A percentile compares a stretch with the other conserved stretches of the same genome.
Evolutionary conservation across 2,888 invertebrate species (phyloP).

Genomic region (Nemotelus nigrinus): DNA sequence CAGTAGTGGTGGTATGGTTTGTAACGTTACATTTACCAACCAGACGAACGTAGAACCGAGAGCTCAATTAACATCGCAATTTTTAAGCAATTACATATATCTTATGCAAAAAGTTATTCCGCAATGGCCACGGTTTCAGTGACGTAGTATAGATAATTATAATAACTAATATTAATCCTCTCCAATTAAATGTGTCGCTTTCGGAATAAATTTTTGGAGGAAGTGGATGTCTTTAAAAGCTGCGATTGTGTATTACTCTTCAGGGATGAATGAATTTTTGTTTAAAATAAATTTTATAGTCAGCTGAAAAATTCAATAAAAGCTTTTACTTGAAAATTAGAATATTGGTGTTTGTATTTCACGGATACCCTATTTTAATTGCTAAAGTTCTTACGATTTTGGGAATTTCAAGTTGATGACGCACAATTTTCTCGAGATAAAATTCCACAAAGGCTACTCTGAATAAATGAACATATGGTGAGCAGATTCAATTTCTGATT

Average conservation of each 20-base stretch:
- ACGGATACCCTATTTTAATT: too few species aligned
- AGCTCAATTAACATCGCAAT: conserved; percentile 30
- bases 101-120: conserved; percentile 34
- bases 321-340: conserved; percentile 17
- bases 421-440: too few species aligned
- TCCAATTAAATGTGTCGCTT: background rate
- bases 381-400: too few species aligned
- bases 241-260: conserved; percentile 27
- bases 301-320: conserved; percentile 21
- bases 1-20: background rate
- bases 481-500: too few species aligned
- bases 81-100: conserved; percentile 21
- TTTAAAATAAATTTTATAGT: conserved; percentile 39
- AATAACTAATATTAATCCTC: conserved; percentile 16
- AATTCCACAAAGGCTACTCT: too few species aligned
- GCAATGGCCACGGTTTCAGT: conserved; percentile 20
- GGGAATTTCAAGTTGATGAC: too few species aligned
- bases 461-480: too few species aligned
- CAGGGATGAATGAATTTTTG: conserved; percentile 13
- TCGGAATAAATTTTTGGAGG: conserved; percentile 13
- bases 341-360: background rate
- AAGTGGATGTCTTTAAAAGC: conserved; percentile 29
- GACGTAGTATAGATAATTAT: background rate
- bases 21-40: background rate
- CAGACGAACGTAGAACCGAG: background rate